Evolutionary conservation across 2,113 vertebrate species (phyloP), one percentile per base, ranked within the genome.

Genomic region (Climacteris rufus): DNA sequence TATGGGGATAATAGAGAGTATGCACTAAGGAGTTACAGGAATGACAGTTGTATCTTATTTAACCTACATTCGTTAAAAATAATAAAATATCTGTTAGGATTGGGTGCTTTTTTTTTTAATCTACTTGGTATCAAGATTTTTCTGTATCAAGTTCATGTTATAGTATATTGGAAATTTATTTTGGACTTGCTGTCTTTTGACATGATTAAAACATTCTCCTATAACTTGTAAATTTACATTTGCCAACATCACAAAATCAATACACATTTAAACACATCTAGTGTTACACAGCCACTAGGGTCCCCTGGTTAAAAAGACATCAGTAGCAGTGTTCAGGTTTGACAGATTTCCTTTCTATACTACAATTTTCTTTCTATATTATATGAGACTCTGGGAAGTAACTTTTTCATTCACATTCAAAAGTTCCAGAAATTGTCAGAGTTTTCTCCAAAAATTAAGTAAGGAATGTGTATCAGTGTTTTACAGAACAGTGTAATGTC

Each of bases 71-170:
- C 3, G 75, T 37, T 31, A 69, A 87, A 79, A 54, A 23, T 11
- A 65, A 45, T 15, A 25, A 66, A 86, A 39, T 27, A 42, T 7
- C 12, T 31, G 14, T 44, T 14, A 3, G 1, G 25, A 9, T 9
- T 28, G 5, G 5, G 7, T 1, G n/a, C n/a, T n/a, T n/a, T 4
- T 13, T 28, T 9, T 21, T 17, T 13, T 0, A n/a, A 61, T 35
- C 22, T 25, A 11, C 53, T 50, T 65, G 56, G 3, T 33, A 31
- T 56, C 5, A 33, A 59, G 10, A 2, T 16, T 65, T 84, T 87
- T 61, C 21, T 78, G 2, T 53, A 70, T 64, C 7, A 50, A 18
- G 4, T 66, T 54, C 7, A 49, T 20, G 3, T 64, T 86, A 66
- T 20, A 8, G 44, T 31, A 24, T 13, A 37, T 5, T 52, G 9